These are phyloP conservation scores for Paradoxurus hermaphroditus DNA, from an alignment of 2,113 vertebrate genomes.

Conservation along the genomic window DNA sequence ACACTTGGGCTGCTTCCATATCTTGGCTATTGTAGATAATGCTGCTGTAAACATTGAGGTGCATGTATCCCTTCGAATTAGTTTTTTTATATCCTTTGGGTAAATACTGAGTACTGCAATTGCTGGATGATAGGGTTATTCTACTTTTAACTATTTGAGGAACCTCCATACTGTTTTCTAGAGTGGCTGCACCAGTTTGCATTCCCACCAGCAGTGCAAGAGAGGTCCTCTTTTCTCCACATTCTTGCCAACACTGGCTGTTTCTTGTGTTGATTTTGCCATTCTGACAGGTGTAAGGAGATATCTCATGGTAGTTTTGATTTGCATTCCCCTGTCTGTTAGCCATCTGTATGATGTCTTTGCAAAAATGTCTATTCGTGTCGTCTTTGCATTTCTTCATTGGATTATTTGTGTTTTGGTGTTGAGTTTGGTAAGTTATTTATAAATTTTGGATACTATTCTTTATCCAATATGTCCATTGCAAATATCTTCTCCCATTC, in stretches of 20 bases:
- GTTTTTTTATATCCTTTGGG: neutral
- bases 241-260: neutral
- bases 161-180: neutral
- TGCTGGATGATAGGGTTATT: neutral
- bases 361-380: neutral
- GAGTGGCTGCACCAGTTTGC: neutral
- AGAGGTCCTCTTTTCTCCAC: neutral
- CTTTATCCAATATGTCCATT: neutral
- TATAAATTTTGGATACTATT: neutral
- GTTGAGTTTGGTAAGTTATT: neutral
- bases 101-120: neutral
- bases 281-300: neutral
- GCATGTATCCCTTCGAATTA: neutral
- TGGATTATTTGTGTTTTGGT: neutral
- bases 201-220: neutral
- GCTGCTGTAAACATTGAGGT: neutral
- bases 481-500: neutral
- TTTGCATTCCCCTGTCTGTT: neutral
- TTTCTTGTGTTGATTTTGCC: neutral
- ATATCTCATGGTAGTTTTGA: neutral
- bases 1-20: neutral
- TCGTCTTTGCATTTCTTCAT: neutral
- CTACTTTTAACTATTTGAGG: neutral
- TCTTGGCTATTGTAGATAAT: neutral
- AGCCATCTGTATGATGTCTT: neutral